Conservation (phyloP, 2,888 invertebrate species). For the Maniola hyperantus region DNA sequence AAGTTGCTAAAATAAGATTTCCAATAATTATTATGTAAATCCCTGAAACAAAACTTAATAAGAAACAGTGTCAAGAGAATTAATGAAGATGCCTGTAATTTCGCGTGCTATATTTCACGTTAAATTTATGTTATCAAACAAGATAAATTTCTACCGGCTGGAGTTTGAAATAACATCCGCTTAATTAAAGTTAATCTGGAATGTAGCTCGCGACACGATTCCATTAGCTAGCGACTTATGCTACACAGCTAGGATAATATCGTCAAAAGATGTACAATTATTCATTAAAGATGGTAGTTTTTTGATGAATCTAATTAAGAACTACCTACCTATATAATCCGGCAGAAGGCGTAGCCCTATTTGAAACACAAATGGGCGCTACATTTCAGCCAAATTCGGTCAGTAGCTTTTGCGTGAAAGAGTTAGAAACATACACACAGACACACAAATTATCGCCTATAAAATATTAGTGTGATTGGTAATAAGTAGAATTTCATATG, state of each 20-base stretch:
- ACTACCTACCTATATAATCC: no score
- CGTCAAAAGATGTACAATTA: constrained; percentile 3
- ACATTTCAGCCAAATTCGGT: no score
- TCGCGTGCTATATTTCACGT: constrained; percentile 34
- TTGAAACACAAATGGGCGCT: no score
- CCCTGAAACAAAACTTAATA: constrained; percentile 6
- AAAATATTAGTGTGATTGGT: no score
- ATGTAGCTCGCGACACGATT: constrained; percentile 69
- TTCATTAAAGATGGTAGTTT: neutral
- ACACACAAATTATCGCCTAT: no score
- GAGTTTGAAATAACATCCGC: constrained; percentile 74
- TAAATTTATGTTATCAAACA: constrained; percentile 52
- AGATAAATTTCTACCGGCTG: constrained; percentile 62
- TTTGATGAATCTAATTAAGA: neutral
- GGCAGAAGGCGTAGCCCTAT: no score
- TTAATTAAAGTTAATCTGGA: constrained; percentile 78
- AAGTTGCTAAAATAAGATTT: neutral
- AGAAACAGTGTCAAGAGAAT: constrained; percentile 6
- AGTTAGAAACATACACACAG: no score
- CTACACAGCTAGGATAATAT: constrained; percentile 24
- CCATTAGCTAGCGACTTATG: constrained; percentile 65
- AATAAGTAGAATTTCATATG: no score
- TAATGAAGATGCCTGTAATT: constrained; percentile 31
- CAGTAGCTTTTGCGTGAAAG: no score
- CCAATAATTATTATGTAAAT: constrained; percentile 29